Evolutionary conservation across 2,113 vertebrate genomes (phyloP).

Genomic region (Protomyctophum bolini): DNA sequence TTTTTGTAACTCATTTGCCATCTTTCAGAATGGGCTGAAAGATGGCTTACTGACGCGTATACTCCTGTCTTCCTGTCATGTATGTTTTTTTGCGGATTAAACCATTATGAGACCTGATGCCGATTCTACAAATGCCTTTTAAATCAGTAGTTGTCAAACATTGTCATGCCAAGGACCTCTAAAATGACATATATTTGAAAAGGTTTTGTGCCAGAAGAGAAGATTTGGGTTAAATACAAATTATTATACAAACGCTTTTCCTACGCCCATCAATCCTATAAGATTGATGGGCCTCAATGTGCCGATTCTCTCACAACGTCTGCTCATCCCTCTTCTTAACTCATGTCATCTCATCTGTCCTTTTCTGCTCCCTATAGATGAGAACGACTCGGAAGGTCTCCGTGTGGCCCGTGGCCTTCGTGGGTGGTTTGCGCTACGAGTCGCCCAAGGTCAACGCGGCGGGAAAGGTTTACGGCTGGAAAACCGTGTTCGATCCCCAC

Average conservation of each 20-base stretch:
- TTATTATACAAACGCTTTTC: no score
- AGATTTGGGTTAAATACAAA: no score
- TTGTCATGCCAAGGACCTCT: no score
- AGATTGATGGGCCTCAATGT: not conserved
- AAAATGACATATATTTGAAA: no score
- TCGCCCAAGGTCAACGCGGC: constrained; percentile 94
- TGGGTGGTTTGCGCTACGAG: constrained; percentile 95
- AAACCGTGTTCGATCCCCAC: constrained; percentile 96
- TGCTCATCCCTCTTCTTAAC: no score
- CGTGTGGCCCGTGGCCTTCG: constrained; percentile 97
- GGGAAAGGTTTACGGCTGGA: constrained; percentile 97
- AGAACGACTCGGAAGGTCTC: constrained; percentile 93
- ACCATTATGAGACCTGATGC: no score
- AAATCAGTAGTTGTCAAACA: no score
- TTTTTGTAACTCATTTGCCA: constrained; percentile 15
- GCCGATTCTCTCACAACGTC: no score
- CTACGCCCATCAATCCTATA: no score
- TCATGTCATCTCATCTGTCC: no score
- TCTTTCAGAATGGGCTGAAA: constrained; percentile 50
- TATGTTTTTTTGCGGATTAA: constrained; percentile 45
- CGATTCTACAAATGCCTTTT: no score
- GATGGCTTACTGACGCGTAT: constrained; percentile 21
- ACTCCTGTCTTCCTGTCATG: constrained; percentile 39
- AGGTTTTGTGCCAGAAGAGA: no score
- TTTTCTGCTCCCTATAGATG: constrained; percentile 83